Conservation (phyloP, 2,797 vertebrate species). For the Gymnoscopelus microlampas region DNA sequence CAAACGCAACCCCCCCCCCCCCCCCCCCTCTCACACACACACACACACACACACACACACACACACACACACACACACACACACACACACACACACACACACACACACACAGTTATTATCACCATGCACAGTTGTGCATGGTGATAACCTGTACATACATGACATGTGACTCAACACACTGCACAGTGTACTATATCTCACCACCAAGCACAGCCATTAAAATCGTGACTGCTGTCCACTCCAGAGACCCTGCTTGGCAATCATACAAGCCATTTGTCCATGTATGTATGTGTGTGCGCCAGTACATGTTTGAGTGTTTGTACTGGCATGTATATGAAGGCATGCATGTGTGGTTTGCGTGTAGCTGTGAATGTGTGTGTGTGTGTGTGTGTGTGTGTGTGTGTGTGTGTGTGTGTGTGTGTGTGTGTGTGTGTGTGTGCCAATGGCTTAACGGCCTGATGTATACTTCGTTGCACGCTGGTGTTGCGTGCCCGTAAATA, state of each 20-base stretch:
- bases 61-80: constrained; percentile 9
- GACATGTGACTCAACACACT: constrained; percentile 41
- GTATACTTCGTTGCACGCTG: no score
- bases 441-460: constrained; percentile 1
- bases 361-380: constrained; percentile 11
- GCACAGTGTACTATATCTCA: constrained; percentile 26
- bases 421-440: not conserved
- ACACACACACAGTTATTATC: no score
- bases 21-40: not conserved
- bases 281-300: no score
- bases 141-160: constrained; percentile 24
- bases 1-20: constrained; percentile 5
- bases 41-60: not conserved
- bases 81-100: no score
- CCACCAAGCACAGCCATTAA: constrained; percentile 43
- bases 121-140: constrained; percentile 10
- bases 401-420: not conserved
- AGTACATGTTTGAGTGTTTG: no score
- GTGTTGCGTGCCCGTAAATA: no score
- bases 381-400: not conserved
- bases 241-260: not conserved
- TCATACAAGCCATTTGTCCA: no score
- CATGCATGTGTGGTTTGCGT: constrained; percentile 2
- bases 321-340: not conserved
- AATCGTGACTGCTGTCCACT: constrained; percentile 27